Conservation (phyloP, 2,113 vertebrate genomes). For the Shinisaurus crocodilurus region DNA sequence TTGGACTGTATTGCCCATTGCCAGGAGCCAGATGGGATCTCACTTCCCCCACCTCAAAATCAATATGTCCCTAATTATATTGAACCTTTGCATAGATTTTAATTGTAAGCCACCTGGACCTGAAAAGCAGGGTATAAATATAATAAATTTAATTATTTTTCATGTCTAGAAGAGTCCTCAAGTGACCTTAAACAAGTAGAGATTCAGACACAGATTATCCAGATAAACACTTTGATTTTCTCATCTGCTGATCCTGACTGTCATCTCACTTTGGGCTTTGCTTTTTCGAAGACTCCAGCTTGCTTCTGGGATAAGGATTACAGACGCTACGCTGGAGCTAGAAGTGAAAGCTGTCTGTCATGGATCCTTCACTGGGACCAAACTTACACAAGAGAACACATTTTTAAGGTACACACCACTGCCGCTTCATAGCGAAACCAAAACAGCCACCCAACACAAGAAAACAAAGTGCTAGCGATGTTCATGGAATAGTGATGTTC, state of each 20-base stretch:
- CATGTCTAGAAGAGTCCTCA: not conserved
- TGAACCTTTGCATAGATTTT: not conserved
- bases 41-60: too few relatives aligned
- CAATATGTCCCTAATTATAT: not conserved
- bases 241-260: slow-evolving; percentile 12
- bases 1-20: not conserved
- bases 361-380: slow-evolving; percentile 33
- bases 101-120: not conserved
- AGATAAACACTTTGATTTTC: slow-evolving; percentile 19
- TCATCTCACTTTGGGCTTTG: not conserved
- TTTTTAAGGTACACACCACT: fast-evolving
- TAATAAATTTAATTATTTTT: not conserved
- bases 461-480: slow-evolving; percentile 16
- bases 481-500: not conserved
- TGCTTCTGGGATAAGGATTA: not conserved
- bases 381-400: not conserved
- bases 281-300: not conserved
- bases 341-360: slow-evolving; percentile 2
- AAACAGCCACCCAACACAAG: slow-evolving; percentile 5
- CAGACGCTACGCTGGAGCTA: not conserved
- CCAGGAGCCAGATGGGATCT: not conserved
- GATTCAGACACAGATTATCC: slow-evolving; percentile 5
- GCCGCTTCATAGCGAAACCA: slow-evolving; percentile 34
- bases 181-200: slow-evolving; percentile 6
- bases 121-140: not conserved